Evolutionary conservation across 2,888 invertebrate species (phyloP), one percentile per base, ranked within the genome.

Genomic region (Nysson spinosus): DNA sequence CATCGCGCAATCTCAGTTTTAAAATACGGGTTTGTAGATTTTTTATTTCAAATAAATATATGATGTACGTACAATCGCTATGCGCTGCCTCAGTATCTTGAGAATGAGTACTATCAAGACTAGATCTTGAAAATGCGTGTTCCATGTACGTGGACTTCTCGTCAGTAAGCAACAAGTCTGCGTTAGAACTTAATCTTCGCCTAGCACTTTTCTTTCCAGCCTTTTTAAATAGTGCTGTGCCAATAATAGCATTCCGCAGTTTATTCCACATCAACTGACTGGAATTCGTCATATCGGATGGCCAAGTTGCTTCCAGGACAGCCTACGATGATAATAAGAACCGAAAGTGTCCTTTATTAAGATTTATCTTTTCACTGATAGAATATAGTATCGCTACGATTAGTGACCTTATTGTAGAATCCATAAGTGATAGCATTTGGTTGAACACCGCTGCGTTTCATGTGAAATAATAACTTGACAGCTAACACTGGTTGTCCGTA

Each of bases 371-470:
- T n/a, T n/a, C n/a, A n/a, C n/a, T n/a, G n/a, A n/a, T n/a, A n/a
- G n/a, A n/a, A n/a, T n/a, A n/a, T n/a, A n/a, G n/a, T n/a, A n/a
- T n/a, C n/a, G n/a, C n/a, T n/a, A n/a, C n/a, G n/a, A n/a, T n/a
- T n/a, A n/a, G n/a, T n/a, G n/a, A 83, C 86, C 85, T 87, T 88
- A 79, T 94, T 94, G 82, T 94, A 94, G 85, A 92, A 94, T 78
- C 99, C 99, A 82, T 99, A 99, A 0, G 99, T 99, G 47, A 99
- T 92, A 6, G 99, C 99, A 87, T 99, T 99, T 0, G 98, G 98
- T 83, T 96, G 96, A 30, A 99, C 91, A 0, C 97, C 97, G 30
- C 94, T 94, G 14, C 95, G 92, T 87, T 97, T 97, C 97, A 98
- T 97, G 37, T 96, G 91, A 83, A 96, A 94, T 77, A 96, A 89